Conservation (phyloP, 2,888 invertebrate genomes). For the Drosophila aldrichi region DNA sequence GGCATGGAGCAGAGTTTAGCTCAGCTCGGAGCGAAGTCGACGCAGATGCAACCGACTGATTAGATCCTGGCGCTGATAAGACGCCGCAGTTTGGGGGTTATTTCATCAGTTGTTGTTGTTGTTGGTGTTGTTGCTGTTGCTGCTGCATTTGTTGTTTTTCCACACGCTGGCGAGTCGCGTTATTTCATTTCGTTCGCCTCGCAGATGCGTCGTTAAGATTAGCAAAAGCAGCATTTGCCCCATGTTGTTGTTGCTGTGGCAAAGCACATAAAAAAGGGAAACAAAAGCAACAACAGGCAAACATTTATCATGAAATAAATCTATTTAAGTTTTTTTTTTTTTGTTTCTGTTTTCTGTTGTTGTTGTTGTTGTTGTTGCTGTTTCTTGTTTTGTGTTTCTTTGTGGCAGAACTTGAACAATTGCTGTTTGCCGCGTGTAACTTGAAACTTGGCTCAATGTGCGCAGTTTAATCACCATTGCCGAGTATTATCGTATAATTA, state of each 20-base stretch:
- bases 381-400: conserved; percentile 37
- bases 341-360: conserved; percentile 1
- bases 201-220: conserved; percentile 80
- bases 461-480: conserved; percentile 34
- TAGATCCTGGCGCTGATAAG: conserved; percentile 78
- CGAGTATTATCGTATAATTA: conserved; percentile 10
- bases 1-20: conserved; percentile 40
- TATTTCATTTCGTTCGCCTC: conserved; percentile 79
- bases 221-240: conserved; percentile 55
- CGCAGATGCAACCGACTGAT: conserved; percentile 73
- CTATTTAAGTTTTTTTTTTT: conserved; percentile 64
- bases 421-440: conserved; percentile 37
- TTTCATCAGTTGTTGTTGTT: conserved; percentile 58
- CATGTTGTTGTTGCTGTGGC: conserved; percentile 59
- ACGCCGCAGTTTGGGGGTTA: conserved; percentile 61
- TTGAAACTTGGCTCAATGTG: conserved; percentile 63
- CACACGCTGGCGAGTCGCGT: conserved; percentile 68
- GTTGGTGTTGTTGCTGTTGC: conserved; percentile 37
- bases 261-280: conserved; percentile 58
- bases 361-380: conserved; percentile 14
- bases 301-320: conserved; percentile 79
- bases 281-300: conserved; percentile 65
- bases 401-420: conserved; percentile 43
- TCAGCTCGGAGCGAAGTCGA: conserved; percentile 52
- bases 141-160: conserved; percentile 66